Conservation (phyloP, 1,140 invertebrate species). For the Halesus radiatus region DNA sequence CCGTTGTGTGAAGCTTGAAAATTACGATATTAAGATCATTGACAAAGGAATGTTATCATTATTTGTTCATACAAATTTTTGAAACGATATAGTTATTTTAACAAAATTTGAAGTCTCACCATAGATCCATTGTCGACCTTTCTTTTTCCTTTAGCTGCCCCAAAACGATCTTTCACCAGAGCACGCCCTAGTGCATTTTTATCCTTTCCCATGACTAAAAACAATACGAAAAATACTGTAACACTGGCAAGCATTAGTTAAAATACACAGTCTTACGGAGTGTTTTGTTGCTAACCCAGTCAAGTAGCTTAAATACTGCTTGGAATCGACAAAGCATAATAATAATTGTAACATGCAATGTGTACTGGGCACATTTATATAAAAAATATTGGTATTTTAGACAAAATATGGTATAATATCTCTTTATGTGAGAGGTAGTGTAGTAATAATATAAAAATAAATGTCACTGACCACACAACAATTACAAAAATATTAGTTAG, state of each 20-base stretch:
- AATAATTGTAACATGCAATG: background rate
- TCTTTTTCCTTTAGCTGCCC: slow-evolving; percentile 70
- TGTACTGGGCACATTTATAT: background rate
- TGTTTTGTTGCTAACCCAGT: background rate
- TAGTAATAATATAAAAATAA: background rate
- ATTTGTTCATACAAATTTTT: background rate
- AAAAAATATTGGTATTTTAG: background rate
- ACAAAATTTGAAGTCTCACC: slow-evolving; percentile 63
- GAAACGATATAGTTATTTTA: slow-evolving; percentile 3
- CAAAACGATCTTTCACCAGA: slow-evolving; percentile 84
- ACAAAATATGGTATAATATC: background rate
- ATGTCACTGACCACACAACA: too few relatives aligned
- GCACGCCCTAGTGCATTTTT: slow-evolving; percentile 77
- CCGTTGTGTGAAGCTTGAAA: slow-evolving; percentile 86
- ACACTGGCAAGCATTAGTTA: background rate
- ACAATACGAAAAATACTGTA: background rate
- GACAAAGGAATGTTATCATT: background rate
- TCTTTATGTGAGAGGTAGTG: background rate
- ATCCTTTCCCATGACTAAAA: slow-evolving; percentile 74
- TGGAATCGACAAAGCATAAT: background rate
- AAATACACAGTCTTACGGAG: background rate
- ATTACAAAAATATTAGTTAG: background rate
- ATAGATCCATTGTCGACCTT: slow-evolving; percentile 76
- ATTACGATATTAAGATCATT: slow-evolving; percentile 15
- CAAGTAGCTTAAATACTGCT: background rate